Evolutionary conservation across 2,113 vertebrate species (phyloP).

Genomic region (Sander lucioperca): DNA sequence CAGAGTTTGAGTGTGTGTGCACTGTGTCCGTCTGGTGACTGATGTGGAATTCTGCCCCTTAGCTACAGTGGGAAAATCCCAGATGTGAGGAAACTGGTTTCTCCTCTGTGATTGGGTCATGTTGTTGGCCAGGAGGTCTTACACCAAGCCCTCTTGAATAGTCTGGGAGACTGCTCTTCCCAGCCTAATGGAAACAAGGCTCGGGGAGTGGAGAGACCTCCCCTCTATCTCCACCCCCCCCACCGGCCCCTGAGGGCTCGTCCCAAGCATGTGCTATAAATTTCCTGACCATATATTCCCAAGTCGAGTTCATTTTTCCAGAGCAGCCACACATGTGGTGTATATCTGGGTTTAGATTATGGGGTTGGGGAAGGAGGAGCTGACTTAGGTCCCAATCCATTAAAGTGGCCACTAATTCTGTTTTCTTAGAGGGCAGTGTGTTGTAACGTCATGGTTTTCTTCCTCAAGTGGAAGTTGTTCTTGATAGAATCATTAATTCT

Average conservation of each 20-base stretch:
- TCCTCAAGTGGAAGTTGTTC: slow-evolving; percentile 10
- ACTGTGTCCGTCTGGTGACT: slow-evolving; percentile 65
- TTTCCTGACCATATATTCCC: slow-evolving; percentile 87
- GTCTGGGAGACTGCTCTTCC: slow-evolving; percentile 78
- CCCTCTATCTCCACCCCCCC: slow-evolving; percentile 40
- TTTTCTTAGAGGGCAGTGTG: slow-evolving; percentile 60
- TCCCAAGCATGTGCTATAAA: slow-evolving; percentile 86
- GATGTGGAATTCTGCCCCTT: slow-evolving; percentile 69
- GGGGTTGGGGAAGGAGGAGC: slow-evolving; percentile 64
- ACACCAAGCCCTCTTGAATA: slow-evolving; percentile 63
- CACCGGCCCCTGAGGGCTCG: slow-evolving; percentile 74
- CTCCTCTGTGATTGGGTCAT: slow-evolving; percentile 69
- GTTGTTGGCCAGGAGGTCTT: slow-evolving; percentile 74
- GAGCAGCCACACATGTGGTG: slow-evolving; percentile 83
- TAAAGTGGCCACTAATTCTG: slow-evolving; percentile 76
- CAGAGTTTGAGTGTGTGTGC: slow-evolving; percentile 32
- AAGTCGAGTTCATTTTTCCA: slow-evolving; percentile 83
- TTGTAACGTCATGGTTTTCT: slow-evolving; percentile 45
- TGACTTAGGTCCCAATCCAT: slow-evolving; percentile 68
- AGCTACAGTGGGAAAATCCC: slow-evolving; percentile 77
- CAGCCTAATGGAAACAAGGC: slow-evolving; percentile 84
- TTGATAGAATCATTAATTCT: slow-evolving; percentile 37
- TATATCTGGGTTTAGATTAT: slow-evolving; percentile 79
- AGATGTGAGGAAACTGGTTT: slow-evolving; percentile 76
- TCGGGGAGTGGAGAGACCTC: slow-evolving; percentile 57